phyloP scores from a whole-genome alignment of 37 sponge, comb jelly and placozoan genomes.

The Chondrosia reniformis region DNA sequence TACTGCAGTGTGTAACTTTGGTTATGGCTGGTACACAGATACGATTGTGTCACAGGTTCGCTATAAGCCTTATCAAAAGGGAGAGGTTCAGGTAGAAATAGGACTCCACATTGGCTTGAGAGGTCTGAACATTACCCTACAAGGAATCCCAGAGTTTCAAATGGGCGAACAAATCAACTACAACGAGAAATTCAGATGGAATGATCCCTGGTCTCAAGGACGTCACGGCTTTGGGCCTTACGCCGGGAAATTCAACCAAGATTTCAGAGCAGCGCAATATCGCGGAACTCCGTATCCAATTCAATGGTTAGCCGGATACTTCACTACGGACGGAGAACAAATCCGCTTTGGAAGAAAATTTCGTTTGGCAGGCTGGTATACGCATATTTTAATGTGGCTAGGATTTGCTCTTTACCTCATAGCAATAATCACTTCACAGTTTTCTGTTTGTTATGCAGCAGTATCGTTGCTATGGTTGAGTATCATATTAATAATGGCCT shows the following conservation, averaged over 20 bases:
- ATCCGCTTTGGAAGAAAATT: conserved; percentile 84
- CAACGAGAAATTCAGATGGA: conserved; percentile 80
- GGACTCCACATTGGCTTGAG: conserved; percentile 80
- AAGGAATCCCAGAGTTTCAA: conserved; percentile 10
- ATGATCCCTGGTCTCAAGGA: conserved; percentile 80
- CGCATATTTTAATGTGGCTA: conserved; percentile 83
- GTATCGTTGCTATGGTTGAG: conserved; percentile 51
- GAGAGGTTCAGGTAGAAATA: conserved; percentile 72
- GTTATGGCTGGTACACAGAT: conserved; percentile 71
- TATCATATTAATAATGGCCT: conserved; percentile 52
- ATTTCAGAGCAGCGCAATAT: conserved; percentile 76
- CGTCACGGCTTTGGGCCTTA: conserved; percentile 71
- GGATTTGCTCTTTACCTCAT: conserved; percentile 67
- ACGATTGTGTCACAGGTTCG: conserved; percentile 45
- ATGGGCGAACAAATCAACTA: conserved; percentile 64
- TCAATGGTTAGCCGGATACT: conserved; percentile 91
- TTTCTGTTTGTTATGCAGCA: conserved; percentile 55
- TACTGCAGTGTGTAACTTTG: conserved; percentile 51
- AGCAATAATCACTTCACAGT: conserved; percentile 55
- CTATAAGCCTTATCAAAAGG: conserved; percentile 64
- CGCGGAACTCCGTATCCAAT: conserved; percentile 85
- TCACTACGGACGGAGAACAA: conserved; percentile 89
- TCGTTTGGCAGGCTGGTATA: conserved; percentile 82
- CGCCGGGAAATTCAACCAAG: conserved; percentile 55
- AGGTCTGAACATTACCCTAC: conserved; percentile 84